A percentile compares a stretch with the other conserved stretches of the same genome.
These are phyloP conservation scores for Lasioglossum leucozonium DNA, from an alignment of 2,888 invertebrate genomes.

Conservation along the genomic window DNA sequence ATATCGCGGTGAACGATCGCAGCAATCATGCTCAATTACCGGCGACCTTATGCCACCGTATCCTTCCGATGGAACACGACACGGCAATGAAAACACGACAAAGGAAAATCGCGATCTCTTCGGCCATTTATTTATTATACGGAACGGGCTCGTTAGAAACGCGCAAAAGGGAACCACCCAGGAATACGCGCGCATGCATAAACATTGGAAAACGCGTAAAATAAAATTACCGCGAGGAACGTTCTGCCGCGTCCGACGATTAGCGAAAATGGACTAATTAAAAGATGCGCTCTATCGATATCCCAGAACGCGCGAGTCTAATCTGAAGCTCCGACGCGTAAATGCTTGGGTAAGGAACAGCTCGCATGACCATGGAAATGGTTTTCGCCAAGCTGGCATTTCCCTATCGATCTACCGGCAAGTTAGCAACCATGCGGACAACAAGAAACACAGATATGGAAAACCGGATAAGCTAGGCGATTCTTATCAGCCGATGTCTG, in stretches of 20 bases:
- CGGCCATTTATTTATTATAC: slow-evolving; percentile 11
- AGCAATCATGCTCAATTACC: slow-evolving; percentile 51
- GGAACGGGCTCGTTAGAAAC: slow-evolving; percentile 1
- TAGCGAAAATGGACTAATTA: neutral
- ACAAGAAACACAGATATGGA: neutral
- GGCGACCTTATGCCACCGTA: neutral
- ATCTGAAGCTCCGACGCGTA: neutral
- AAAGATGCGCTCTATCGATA: neutral
- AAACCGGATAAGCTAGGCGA: neutral
- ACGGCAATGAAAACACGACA: slow-evolving; percentile 18
- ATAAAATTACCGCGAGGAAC: neutral
- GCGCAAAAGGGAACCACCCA: neutral
- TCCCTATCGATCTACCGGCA: neutral
- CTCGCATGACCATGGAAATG: neutral
- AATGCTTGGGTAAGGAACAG: neutral
- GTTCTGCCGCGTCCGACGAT: neutral
- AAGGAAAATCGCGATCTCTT: slow-evolving; percentile 6
- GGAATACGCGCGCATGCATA: neutral
- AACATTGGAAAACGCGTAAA: slow-evolving; percentile 10
- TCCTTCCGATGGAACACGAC: slow-evolving; percentile 35
- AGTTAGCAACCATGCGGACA: neutral
- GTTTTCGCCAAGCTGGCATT: neutral
- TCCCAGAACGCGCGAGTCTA: neutral
- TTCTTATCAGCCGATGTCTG: slow-evolving; percentile 1
- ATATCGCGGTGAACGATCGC: slow-evolving; percentile 51